Conservation (phyloP, 1,140 invertebrate genomes). For the Brachionus rubens region DNA sequence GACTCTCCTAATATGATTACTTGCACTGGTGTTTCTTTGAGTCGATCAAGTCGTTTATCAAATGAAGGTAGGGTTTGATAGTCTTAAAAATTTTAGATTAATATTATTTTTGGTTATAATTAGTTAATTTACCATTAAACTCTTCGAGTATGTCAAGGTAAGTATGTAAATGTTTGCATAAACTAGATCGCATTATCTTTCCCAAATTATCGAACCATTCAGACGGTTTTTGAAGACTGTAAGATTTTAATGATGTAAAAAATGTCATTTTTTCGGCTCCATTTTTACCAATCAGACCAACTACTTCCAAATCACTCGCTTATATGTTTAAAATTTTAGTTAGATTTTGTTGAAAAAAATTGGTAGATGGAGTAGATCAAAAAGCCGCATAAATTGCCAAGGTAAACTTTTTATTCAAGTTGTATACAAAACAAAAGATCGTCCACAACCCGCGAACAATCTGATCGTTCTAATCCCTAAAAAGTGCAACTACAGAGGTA, state of each 20-base stretch:
- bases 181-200: constrained; percentile 55
- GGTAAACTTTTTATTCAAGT: too few relatives aligned
- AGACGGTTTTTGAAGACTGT: constrained; percentile 49
- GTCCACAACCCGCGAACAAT: too few relatives aligned
- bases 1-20: neutral
- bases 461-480: too few relatives aligned
- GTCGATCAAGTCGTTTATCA: neutral
- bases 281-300: constrained; percentile 50
- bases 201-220: constrained; percentile 55
- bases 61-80: neutral
- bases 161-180: constrained; percentile 22
- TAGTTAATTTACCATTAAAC: neutral
- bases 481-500: too few relatives aligned
- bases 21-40: neutral
- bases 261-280: constrained; percentile 54
- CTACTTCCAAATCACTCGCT: constrained; percentile 57
- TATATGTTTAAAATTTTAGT: neutral
- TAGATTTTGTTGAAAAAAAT: neutral
- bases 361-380: too few relatives aligned
- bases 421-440: too few relatives aligned
- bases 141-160: constrained; percentile 25
- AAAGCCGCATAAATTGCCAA: too few relatives aligned
- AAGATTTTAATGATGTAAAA: constrained; percentile 51
- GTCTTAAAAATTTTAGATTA: neutral
- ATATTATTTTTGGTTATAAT: neutral